Evolutionary conservation across 2,113 vertebrate species (phyloP).

Genomic region (Eclectus roratus): DNA sequence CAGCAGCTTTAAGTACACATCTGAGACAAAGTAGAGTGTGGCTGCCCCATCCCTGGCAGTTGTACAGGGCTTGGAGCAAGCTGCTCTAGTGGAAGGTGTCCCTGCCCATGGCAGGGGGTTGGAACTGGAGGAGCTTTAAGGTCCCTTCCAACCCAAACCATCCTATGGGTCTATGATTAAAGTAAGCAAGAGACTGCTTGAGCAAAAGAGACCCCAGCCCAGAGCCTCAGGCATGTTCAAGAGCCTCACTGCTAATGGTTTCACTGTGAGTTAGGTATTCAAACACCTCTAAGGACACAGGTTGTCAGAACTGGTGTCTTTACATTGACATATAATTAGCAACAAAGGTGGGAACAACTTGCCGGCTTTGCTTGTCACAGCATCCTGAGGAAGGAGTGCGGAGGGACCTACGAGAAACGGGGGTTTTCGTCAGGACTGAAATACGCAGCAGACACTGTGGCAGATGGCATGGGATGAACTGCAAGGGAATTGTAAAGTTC

Average conservation of each 20-base stretch:
- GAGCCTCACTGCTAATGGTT: background rate
- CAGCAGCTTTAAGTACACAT: background rate
- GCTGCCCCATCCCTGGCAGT: background rate
- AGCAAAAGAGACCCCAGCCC: background rate
- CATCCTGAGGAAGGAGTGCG: background rate
- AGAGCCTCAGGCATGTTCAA: background rate
- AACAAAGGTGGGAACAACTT: conserved; percentile 12
- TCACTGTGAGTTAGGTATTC: background rate
- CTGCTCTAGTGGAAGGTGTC: background rate
- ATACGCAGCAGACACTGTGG: background rate
- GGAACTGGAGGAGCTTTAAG: background rate
- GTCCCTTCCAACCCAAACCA: background rate
- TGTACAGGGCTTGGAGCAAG: background rate
- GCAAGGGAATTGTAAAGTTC: background rate
- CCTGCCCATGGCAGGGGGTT: background rate
- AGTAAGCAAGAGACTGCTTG: background rate
- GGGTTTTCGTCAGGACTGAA: background rate
- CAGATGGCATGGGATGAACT: conserved; percentile 21
- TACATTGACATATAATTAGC: background rate
- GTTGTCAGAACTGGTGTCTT: background rate
- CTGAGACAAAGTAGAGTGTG: background rate
- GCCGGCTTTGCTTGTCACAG: background rate
- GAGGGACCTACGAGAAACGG: background rate
- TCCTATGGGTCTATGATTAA: background rate
- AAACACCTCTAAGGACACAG: background rate